Evolutionary conservation across 2,888 invertebrate species (phyloP).

Genomic region (Andrena fulva): DNA sequence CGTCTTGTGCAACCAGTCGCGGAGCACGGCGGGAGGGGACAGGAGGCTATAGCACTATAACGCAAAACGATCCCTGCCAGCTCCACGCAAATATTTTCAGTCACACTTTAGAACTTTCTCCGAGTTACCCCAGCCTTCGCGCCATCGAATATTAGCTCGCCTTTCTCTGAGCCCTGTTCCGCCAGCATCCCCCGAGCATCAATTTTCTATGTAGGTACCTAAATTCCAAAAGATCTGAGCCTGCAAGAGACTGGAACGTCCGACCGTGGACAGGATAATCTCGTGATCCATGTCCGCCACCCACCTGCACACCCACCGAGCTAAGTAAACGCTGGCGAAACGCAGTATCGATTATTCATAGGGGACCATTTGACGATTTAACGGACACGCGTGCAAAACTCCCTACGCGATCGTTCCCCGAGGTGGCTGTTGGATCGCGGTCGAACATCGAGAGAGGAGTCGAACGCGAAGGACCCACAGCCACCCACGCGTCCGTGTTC

Average conservation of each 20-base stretch:
- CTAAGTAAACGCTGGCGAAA: slow-evolving; percentile 59
- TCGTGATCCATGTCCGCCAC: slow-evolving; percentile 62
- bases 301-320: slow-evolving; percentile 63
- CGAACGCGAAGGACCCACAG: slow-evolving; percentile 6
- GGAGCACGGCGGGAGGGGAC: neutral
- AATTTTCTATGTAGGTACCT: too few species aligned
- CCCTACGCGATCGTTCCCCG: slow-evolving; percentile 24
- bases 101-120: neutral
- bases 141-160: too few species aligned
- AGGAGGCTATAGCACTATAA: slow-evolving; percentile 12
- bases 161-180: too few species aligned
- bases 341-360: slow-evolving; percentile 67
- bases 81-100: neutral
- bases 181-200: too few species aligned
- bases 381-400: neutral
- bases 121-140: neutral
- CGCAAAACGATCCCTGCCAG: neutral
- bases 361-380: slow-evolving; percentile 58
- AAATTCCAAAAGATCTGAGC: slow-evolving; percentile 44
- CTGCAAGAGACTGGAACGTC: slow-evolving; percentile 20
- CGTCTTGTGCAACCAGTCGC: slow-evolving; percentile 23
- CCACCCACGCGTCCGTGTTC: slow-evolving; percentile 49
- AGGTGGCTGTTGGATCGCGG: neutral
- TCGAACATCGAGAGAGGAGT: slow-evolving; percentile 3
- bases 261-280: slow-evolving; percentile 53